Conservation (phyloP, 2,797 vertebrate genomes). For the Hyperoplus immaculatus region DNA sequence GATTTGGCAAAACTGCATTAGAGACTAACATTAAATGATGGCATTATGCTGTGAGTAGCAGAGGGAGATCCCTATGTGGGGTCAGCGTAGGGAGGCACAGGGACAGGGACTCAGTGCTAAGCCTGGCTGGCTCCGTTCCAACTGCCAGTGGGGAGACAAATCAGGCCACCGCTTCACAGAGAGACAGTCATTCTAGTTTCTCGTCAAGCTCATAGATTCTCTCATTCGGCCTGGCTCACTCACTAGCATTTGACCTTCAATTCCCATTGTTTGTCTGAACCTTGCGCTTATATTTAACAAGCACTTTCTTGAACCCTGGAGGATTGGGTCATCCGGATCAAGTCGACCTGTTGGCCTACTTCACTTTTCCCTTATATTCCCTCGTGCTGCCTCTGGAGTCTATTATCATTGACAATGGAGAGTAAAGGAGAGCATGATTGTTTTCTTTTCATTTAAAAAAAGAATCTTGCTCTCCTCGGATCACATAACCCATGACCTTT, state of each 20-base stretch:
- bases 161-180: constrained; percentile 66
- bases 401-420: constrained; percentile 8
- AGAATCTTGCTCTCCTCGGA: not conserved
- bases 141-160: constrained; percentile 58
- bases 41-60: constrained; percentile 16
- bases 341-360: constrained; percentile 26
- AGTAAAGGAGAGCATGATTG: not conserved
- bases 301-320: constrained; percentile 39
- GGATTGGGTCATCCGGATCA: constrained; percentile 62
- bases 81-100: constrained; percentile 39
- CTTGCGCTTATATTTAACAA: constrained; percentile 37
- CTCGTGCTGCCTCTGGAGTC: constrained; percentile 25
- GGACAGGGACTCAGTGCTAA: constrained; percentile 62
- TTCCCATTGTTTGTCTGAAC: constrained; percentile 35
- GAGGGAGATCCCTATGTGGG: constrained; percentile 33
- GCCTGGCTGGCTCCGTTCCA: constrained; percentile 65
- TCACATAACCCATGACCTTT: constrained; percentile 8
- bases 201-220: constrained; percentile 30
- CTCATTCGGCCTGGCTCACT: constrained; percentile 25
- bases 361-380: constrained; percentile 37
- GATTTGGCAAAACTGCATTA: not conserved
- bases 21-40: constrained; percentile 8
- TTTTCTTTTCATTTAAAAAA: constrained; percentile 7
- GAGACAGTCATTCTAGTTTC: constrained; percentile 29
- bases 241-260: not conserved